Evolutionary conservation across 2,888 invertebrate genomes (phyloP).

Genomic region (Pollenia labialis): DNA sequence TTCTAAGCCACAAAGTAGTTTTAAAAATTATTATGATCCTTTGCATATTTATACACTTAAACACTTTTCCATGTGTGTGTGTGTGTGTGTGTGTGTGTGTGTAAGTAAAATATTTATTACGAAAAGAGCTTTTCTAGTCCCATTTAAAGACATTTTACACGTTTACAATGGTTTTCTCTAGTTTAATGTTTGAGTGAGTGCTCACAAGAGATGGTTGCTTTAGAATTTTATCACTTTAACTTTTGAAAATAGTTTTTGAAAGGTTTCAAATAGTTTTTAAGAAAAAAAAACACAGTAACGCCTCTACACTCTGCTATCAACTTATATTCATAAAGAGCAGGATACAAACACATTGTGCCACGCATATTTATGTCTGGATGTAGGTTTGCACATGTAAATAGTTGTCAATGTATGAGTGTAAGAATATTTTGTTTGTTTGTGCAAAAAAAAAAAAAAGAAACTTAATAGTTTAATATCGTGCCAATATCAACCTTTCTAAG

Average conservation of each 20-base stretch:
- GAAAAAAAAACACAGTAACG: background rate
- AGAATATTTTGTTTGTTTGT: background rate
- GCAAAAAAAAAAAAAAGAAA: background rate
- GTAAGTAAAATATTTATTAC: slow-evolving; percentile 6
- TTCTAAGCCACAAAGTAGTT: slow-evolving; percentile 49
- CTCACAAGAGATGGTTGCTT: background rate
- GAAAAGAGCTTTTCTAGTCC: slow-evolving; percentile 18
- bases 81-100: background rate
- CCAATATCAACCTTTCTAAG: slow-evolving; percentile 59
- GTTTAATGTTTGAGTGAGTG: background rate
- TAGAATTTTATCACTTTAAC: slow-evolving; percentile 62
- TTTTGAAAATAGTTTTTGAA: slow-evolving; percentile 64
- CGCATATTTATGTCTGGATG: background rate
- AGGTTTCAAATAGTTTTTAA: slow-evolving; percentile 56
- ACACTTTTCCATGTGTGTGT: background rate
- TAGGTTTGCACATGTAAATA: background rate
- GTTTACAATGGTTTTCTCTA: background rate
- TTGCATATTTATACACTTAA: background rate
- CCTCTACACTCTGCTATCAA: slow-evolving; percentile 7
- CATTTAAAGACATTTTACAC: background rate
- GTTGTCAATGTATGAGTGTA: slow-evolving; percentile 1
- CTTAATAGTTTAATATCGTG: slow-evolving; percentile 61
- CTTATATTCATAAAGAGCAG: slow-evolving; percentile 5
- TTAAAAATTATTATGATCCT: slow-evolving; percentile 49
- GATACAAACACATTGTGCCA: background rate